A percentile compares a stretch with the other conserved stretches of the same genome.
Evolutionary conservation across 2,888 invertebrate genomes (phyloP).

Genomic region (Lasioglossum vierecki): DNA sequence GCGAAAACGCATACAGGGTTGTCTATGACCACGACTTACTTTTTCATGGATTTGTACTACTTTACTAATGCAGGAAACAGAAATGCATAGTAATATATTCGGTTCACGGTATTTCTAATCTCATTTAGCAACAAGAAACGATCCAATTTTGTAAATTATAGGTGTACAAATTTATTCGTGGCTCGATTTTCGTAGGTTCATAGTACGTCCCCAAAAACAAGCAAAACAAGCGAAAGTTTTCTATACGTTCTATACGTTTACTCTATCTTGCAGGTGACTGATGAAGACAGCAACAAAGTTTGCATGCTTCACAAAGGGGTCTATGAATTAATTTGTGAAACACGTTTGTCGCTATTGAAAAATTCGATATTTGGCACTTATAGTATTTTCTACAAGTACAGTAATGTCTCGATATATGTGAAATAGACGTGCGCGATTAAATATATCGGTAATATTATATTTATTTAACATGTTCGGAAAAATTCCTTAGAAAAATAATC

Average conservation of each 20-base stretch:
- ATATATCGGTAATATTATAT: background rate
- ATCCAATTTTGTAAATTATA: too few relatives aligned
- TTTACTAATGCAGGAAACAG: background rate
- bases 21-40: background rate
- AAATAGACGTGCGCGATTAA: background rate
- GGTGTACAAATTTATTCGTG: background rate
- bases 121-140: too few relatives aligned
- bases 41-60: background rate
- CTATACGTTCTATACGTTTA: background rate
- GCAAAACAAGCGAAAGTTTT: background rate
- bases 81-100: too few relatives aligned
- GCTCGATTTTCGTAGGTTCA: background rate
- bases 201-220: background rate
- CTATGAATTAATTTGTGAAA: background rate
- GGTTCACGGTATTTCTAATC: too few relatives aligned
- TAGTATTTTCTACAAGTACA: slow-evolving; percentile 5
- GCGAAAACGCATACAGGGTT: background rate
- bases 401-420: background rate
- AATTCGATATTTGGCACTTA: background rate
- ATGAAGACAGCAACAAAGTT: background rate
- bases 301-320: background rate
- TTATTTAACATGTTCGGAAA: background rate
- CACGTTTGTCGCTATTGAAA: background rate
- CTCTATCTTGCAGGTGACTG: background rate
- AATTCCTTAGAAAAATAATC: background rate